Base-by-base conservation (phyloP, 1,140 invertebrate species). In the Plectus sambesii region DNA sequence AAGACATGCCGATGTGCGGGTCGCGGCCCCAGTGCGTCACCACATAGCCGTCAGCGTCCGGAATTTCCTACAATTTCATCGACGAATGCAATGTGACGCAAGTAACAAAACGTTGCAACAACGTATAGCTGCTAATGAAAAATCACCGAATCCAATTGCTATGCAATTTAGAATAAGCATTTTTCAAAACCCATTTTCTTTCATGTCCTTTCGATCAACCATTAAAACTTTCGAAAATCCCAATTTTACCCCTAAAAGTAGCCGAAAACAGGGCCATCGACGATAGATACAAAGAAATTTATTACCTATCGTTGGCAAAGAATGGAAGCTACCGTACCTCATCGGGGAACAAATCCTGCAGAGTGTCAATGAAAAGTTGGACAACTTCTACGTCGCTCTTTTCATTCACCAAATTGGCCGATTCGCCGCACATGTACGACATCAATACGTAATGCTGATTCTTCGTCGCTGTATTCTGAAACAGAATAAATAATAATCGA, bases 21-120 rank as follows among this genome's bases (percentile, higher is more conserved):
- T 74, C 69, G 3, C 61, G 38, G 12, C 65, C 62, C 75, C 75
- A 76, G 40, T 69, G 60, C 12, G 73, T 75, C 15, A 76, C 67
- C 42, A 70, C 63, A 47, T 62, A 72, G 2, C 63, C 57, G 2
- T 47, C 55, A 25, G 74, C 73, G 6, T 66, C 47, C 6, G 73
- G 71, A 3, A 74, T 54, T 23, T 54, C 50, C 69, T 71, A 49
- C 12, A 37, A 29, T 20, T 15, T 40, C 9, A 40, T 40, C 17
- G 8, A 12, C 8, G 30, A 40, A 9, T 8, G 9, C 15, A 40
- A 9, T 9, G 9, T 17, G 39, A 40, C 15, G 9, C 8, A 40
- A 8, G 30, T 9, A 17, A 17, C 39, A 40, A 17, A 8, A 40
- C 12, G 9, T 9, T 40, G 39, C 9, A 40, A 40, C 17, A 15